These are phyloP conservation scores for Heliconius himera DNA, from an alignment of 1,140 invertebrate species.

Conservation along the genomic window DNA sequence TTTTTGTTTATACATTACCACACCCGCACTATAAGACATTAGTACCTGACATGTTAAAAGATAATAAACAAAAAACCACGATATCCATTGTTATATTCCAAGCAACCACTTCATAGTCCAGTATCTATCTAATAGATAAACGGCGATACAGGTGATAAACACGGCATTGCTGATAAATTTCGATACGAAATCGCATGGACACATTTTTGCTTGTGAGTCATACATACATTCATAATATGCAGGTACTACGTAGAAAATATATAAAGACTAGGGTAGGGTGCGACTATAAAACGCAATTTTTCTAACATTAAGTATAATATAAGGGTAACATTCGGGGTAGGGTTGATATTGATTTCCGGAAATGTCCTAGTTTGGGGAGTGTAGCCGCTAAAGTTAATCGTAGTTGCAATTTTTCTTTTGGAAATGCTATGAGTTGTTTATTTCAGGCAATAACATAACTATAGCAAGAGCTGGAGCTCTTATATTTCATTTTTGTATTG, in stretches of 20 bases:
- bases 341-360: not conserved
- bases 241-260: not conserved
- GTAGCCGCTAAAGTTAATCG: not conserved
- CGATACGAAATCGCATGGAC: slow-evolving; percentile 17
- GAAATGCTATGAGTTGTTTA: too few relatives aligned
- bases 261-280: not conserved
- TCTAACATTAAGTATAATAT: not conserved
- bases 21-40: not conserved
- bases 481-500: too few relatives aligned
- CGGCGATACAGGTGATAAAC: not conserved
- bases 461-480: too few relatives aligned
- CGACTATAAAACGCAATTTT: not conserved
- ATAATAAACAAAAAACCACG: not conserved
- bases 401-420: too few relatives aligned
- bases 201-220: slow-evolving; percentile 1
- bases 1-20: too few relatives aligned
- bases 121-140: not conserved
- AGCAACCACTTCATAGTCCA: not conserved
- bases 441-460: too few relatives aligned
- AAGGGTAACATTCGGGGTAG: not conserved
- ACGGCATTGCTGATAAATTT: not conserved
- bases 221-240: not conserved
- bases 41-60: not conserved
- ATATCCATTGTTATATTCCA: not conserved
- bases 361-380: not conserved